Base-by-base conservation (phyloP, 2,797 vertebrate genomes). In the Microctenopoma steveboyesi region DNA sequence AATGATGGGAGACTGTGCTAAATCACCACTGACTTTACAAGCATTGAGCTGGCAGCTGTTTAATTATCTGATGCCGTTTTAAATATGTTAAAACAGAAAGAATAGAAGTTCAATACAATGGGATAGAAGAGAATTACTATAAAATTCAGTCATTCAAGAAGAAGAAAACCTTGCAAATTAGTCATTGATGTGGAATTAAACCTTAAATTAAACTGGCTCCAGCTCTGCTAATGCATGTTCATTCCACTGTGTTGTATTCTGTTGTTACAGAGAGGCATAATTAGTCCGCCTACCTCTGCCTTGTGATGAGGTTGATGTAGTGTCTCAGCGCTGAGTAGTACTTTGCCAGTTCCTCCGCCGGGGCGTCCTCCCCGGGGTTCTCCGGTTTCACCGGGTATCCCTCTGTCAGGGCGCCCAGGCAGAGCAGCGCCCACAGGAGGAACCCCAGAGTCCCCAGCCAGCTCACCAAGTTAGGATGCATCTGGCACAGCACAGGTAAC, bases 221-320 rank as follows among this genome's bases (percentile, higher is more conserved):
- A 25, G 46, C 9, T 48, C n/a, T 48, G 46, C n/a, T 25, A 48
- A 48, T 25, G 3, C 12, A 39, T 13, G 25, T 14, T 35, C 58
- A 22, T 37, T 61, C 12, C 22, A 4, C 7, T 5, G 4, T 40
- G n/a, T 45, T 60, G 37, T 45, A 18, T 37, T 60, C 14, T 30
- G 6, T 56, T 49, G 37, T 22, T 3, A 14, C 48, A 45, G 9
- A 53, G 18, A 70, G 28, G 28, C 74, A 48, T 15, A 6, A 61
- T 76, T 35, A 37, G 15, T 63, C 62, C 54, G 7, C 82, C 69
- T 91, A 98, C 98, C 98, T 97, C 94, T 98, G 97, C 92, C 98
- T 92, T 83, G 97, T 99, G 92, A 99, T 98, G 79, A 99, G 97
- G 89, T 99, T 99, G 92, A 99, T 98, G 91, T 99, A 99, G 91